Conservation (phyloP, 1,140 invertebrate species). For the Pygmarrhopalites habei region DNA sequence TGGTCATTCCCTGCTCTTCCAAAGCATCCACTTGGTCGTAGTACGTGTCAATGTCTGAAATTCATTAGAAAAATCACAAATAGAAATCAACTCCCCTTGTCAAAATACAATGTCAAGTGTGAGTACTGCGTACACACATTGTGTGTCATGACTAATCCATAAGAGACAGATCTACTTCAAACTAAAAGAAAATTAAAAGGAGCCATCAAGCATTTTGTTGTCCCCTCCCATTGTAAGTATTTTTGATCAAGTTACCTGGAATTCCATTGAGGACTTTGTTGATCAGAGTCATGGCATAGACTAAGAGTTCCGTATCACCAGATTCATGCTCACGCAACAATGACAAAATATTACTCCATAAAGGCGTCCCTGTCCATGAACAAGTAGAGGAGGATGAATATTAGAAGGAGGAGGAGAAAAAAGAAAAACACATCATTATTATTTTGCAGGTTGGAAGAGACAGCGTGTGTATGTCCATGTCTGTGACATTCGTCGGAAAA, state of each 20-base stretch:
- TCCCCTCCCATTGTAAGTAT: no score
- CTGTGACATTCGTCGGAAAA: no score
- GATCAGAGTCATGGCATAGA: slow-evolving; percentile 92
- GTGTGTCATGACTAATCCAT: no score
- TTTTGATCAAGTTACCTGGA: no score
- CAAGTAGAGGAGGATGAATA: slow-evolving; percentile 39
- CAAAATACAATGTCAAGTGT: no score
- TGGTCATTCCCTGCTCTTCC: slow-evolving; percentile 93
- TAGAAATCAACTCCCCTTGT: no score
- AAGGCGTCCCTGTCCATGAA: slow-evolving; percentile 52
- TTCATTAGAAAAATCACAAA: no score
- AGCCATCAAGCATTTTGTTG: no score
- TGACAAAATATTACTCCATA: slow-evolving; percentile 80
- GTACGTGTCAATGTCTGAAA: slow-evolving; percentile 96
- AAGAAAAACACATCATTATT: not conserved
- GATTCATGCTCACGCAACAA: slow-evolving; percentile 90
- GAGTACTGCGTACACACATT: no score
- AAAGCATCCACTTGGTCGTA: slow-evolving; percentile 95
- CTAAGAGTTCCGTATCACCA: slow-evolving; percentile 88
- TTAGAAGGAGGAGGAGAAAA: not conserved
- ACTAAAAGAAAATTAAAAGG: no score
- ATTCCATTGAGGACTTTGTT: slow-evolving; percentile 80
- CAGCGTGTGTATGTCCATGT: not conserved
- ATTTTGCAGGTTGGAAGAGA: not conserved
- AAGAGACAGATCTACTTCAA: no score